These are phyloP conservation scores for Thunnus albacares DNA, from an alignment of 2,797 vertebrate genomes.

Conservation along the genomic window DNA sequence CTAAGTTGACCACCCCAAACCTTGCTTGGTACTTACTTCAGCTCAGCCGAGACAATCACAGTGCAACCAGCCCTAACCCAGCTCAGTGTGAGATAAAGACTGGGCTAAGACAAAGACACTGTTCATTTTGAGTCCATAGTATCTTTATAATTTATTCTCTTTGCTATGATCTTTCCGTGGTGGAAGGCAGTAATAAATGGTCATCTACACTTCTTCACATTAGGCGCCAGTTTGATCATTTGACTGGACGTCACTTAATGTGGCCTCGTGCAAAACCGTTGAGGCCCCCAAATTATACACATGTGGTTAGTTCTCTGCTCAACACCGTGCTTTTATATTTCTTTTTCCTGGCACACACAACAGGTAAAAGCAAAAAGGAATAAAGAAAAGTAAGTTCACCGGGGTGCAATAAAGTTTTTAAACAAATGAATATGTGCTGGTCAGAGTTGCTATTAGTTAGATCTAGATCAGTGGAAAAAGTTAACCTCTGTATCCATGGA, in stretches of 20 bases:
- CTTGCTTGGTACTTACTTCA: conserved; percentile 56
- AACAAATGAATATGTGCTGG: conserved; percentile 56
- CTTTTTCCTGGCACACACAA: conserved; percentile 60
- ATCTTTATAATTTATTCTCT: conserved; percentile 58
- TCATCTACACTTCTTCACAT: conserved; percentile 60
- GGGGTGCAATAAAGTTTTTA: conserved; percentile 43
- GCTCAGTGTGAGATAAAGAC: conserved; percentile 54
- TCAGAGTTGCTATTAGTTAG: conserved; percentile 60
- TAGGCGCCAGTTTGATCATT: conserved; percentile 72
- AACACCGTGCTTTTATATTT: conserved; percentile 43
- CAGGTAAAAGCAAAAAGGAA: conserved; percentile 29
- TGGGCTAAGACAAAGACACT: conserved; percentile 62
- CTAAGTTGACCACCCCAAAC: conserved; percentile 77
- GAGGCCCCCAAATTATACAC: conserved; percentile 48
- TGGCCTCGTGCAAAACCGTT: conserved; percentile 53
- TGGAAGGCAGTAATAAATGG: conserved; percentile 61
- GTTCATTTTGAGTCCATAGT: conserved; percentile 62
- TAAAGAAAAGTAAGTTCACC: conserved; percentile 50
- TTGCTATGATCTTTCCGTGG: conserved; percentile 73
- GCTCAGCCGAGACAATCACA: conserved; percentile 54
- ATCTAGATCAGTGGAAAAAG: conserved; percentile 74
- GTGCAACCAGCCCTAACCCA: conserved; percentile 42
- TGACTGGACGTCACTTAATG: conserved; percentile 60
- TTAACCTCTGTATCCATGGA: conserved; percentile 71
- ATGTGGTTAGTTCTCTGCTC: conserved; percentile 39